Conservation (phyloP, 2,113 vertebrate species). For the Mobula birostris region DNA sequence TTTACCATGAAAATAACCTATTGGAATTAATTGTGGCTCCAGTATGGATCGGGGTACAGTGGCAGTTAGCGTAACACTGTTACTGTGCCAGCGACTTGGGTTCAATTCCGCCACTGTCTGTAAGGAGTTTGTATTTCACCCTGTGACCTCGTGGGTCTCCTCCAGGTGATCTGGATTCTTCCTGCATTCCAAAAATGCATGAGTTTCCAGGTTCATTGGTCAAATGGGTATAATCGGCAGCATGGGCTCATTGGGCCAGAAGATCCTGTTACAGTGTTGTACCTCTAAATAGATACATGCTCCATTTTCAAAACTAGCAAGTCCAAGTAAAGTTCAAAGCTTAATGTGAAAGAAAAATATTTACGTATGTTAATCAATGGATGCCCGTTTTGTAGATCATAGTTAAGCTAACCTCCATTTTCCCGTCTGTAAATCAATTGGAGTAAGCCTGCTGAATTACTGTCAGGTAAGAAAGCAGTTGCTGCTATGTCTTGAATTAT, state of each 20-base stretch:
- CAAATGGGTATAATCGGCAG: too few species aligned
- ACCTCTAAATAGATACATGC: neutral
- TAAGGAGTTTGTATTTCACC: too few species aligned
- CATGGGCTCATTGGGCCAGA: too few species aligned
- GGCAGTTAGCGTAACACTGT: too few species aligned
- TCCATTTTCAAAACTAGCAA: neutral
- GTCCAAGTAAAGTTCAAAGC: neutral
- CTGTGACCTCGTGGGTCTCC: too few species aligned
- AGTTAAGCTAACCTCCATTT: neutral
- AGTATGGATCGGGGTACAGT: neutral
- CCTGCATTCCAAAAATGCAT: too few species aligned
- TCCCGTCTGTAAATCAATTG: neutral
- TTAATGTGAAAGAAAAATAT: neutral
- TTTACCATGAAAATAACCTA: neutral
- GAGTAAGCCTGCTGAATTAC: neutral
- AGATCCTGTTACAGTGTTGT: too few species aligned
- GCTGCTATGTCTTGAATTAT: neutral
- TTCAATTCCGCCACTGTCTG: too few species aligned
- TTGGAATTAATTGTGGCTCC: neutral
- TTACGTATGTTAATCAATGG: neutral
- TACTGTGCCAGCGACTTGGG: too few species aligned
- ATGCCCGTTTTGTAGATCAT: neutral
- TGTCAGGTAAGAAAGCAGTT: neutral
- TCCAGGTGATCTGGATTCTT: too few species aligned
- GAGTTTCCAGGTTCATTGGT: too few species aligned